Percentiles rank a stretch among this genome's conserved stretches.
Evolutionary conservation across 1,140 invertebrate genomes (phyloP).

Genomic region (Drosophila dunni): DNA sequence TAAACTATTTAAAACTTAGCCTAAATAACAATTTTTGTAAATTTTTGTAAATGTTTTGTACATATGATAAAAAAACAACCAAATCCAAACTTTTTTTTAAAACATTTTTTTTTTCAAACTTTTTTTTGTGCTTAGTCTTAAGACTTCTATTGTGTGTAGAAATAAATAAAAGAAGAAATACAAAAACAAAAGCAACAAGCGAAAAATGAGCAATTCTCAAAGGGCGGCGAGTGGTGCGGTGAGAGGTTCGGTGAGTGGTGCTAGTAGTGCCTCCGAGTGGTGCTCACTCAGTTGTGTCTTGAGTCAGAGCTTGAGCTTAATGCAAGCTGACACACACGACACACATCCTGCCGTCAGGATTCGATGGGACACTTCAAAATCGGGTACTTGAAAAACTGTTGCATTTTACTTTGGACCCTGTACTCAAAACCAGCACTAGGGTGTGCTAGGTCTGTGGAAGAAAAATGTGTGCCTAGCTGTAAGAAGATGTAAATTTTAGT

Average conservation of each 20-base stretch:
- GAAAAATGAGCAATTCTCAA: constrained; percentile 52
- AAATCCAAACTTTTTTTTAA: constrained; percentile 37
- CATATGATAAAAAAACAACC: constrained; percentile 52
- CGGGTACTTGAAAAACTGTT: constrained; percentile 68
- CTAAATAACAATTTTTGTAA: constrained; percentile 61
- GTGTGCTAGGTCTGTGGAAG: too few species aligned
- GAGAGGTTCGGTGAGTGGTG: too few species aligned
- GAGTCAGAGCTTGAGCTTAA: constrained; percentile 60
- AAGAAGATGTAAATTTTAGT: too few species aligned
- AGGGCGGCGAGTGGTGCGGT: too few species aligned
- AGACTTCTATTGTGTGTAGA: constrained; percentile 76
- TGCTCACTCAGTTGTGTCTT: constrained; percentile 8
- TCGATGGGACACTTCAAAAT: constrained; percentile 18
- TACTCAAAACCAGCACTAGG: too few species aligned
- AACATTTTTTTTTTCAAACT: constrained; percentile 44
- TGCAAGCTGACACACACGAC: constrained; percentile 76
- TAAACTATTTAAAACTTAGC: constrained; percentile 57
- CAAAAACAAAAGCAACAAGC: constrained; percentile 13
- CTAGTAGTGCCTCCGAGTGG: constrained; percentile 3
- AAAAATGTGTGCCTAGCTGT: too few species aligned
- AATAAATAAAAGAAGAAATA: constrained; percentile 52
- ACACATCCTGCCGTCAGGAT: constrained; percentile 26
- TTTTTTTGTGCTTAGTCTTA: constrained; percentile 78
- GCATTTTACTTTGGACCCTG: constrained; percentile 48
- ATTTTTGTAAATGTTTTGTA: constrained; percentile 82